phyloP scores from a whole-genome alignment of 2,888 invertebrate species.

The Drosophila birchii region DNA sequence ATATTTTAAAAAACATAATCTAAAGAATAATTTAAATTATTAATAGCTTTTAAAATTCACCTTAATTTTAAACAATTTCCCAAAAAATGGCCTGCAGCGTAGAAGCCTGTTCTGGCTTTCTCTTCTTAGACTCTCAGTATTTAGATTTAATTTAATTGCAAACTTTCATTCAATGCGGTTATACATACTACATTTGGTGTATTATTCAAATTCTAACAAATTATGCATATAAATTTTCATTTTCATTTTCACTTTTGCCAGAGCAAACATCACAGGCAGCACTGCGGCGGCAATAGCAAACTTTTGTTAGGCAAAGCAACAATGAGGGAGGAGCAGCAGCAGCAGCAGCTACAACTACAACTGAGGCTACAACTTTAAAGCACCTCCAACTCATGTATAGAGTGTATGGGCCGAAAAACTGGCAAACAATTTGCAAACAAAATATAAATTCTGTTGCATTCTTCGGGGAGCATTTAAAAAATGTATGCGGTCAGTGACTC shows the following conservation, averaged over 20 bases:
- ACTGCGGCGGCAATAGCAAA: constrained; percentile 13
- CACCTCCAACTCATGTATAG: constrained; percentile 15
- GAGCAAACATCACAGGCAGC: constrained; percentile 34
- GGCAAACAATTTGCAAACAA: constrained; percentile 50
- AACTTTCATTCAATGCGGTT: constrained; percentile 36
- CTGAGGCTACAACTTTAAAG: constrained; percentile 28
- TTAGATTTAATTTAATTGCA: constrained; percentile 26
- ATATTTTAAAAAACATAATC: neutral
- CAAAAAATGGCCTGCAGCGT: neutral
- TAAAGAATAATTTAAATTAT: neutral
- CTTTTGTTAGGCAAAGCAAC: constrained; percentile 22
- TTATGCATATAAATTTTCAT: constrained; percentile 50
- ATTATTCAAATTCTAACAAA: constrained; percentile 37
- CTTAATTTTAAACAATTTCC: neutral
- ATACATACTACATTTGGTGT: constrained; percentile 22
- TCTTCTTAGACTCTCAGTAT: neutral
- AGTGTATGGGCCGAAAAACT: constrained; percentile 20
- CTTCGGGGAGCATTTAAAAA: constrained; percentile 53
- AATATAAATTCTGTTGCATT: constrained; percentile 47
- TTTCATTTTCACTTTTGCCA: constrained; percentile 43
- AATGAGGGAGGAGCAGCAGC: constrained; percentile 13
- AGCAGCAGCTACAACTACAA: neutral
- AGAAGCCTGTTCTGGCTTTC: neutral
- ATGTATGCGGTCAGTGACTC: constrained; percentile 51
- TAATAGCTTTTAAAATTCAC: neutral